phyloP scores from a whole-genome alignment of 2,113 vertebrate genomes.

The Tor tambroides region DNA sequence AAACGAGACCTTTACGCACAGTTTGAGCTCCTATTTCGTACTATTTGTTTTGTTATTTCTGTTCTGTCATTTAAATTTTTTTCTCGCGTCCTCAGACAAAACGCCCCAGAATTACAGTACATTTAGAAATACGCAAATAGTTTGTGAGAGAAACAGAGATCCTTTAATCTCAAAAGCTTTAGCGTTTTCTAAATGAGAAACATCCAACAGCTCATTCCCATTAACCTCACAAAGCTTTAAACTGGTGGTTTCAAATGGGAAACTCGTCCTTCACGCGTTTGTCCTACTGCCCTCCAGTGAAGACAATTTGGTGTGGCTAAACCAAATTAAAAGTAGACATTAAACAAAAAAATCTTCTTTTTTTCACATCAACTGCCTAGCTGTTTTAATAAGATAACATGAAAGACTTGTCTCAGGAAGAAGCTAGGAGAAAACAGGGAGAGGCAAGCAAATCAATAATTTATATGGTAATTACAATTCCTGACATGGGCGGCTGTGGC shows the following conservation, averaged over 20 bases:
- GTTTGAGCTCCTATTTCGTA: not conserved
- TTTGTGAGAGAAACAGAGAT: not conserved
- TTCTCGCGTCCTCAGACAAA: not conserved
- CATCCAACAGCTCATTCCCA: conserved; percentile 17
- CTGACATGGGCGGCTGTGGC: conserved; percentile 14
- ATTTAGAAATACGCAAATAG: not conserved
- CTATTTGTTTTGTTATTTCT: not conserved
- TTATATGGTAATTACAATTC: conserved; percentile 52
- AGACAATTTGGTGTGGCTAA: conserved; percentile 2
- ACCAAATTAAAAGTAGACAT: conserved; percentile 34
- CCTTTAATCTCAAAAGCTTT: conserved; percentile 17
- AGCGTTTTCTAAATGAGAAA: conserved; percentile 8
- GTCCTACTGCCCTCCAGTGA: conserved; percentile 3
- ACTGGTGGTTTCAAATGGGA: conserved; percentile 28
- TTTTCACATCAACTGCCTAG: not conserved
- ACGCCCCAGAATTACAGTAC: not conserved
- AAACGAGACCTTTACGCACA: not conserved
- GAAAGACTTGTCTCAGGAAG: conserved; percentile 29
- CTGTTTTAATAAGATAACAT: conserved; percentile 49
- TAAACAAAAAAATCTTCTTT: conserved; percentile 12
- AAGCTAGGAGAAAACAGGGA: conserved; percentile 9
- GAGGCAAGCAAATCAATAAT: conserved; percentile 44
- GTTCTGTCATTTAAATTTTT: not conserved
- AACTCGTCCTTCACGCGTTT: conserved; percentile 29
- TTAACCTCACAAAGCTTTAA: conserved; percentile 47